Conservation (phyloP, 2,888 invertebrate genomes). For the Torymus tubicola region DNA sequence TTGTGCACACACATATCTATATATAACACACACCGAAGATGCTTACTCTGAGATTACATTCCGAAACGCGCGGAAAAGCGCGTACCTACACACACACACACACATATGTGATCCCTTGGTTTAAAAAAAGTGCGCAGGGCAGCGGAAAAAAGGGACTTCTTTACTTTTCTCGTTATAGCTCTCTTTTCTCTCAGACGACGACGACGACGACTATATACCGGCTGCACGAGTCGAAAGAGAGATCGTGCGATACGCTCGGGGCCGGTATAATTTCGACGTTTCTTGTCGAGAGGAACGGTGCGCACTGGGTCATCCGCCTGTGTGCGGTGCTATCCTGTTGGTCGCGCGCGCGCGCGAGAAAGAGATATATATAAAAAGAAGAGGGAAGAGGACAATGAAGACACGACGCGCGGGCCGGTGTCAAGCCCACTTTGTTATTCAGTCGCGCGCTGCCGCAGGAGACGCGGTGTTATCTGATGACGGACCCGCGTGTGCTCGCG, state of each 20-base stretch:
- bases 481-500: too few species aligned
- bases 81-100: neutral
- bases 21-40: slow-evolving; percentile 21
- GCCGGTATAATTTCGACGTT: slow-evolving; percentile 17
- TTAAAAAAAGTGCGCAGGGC: neutral
- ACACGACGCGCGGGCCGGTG: slow-evolving; percentile 3
- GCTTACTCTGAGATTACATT: slow-evolving; percentile 45
- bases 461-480: slow-evolving; percentile 33
- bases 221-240: neutral
- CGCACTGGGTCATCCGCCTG: slow-evolving; percentile 13
- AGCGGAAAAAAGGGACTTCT: slow-evolving; percentile 10
- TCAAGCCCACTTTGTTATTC: slow-evolving; percentile 47
- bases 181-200: too few species aligned
- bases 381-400: slow-evolving; percentile 35
- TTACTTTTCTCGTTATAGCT: slow-evolving; percentile 34
- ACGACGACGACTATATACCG: neutral
- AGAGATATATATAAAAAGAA: neutral
- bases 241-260: too few species aligned
- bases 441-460: slow-evolving; percentile 13
- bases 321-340: neutral
- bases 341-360: neutral
- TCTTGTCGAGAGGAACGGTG: neutral
- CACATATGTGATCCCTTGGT: neutral
- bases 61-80: neutral
- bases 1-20: neutral